Evolutionary conservation across 2,888 invertebrate species (phyloP).

Genomic region (Caenorhabditis japonica): DNA sequence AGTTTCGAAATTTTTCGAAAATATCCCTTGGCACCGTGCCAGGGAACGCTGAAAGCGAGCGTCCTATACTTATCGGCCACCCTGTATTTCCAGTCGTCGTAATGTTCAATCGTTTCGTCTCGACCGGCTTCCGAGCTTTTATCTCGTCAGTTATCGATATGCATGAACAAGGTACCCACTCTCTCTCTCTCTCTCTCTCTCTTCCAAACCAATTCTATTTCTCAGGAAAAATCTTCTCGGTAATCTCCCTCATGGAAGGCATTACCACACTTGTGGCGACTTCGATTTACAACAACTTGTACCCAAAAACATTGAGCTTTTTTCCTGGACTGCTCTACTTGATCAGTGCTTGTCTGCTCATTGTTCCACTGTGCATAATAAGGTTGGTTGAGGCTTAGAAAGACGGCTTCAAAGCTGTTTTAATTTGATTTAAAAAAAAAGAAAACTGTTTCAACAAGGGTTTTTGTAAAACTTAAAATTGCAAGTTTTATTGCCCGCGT

Average conservation of each 20-base stretch:
- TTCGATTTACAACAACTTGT: slow-evolving; percentile 77
- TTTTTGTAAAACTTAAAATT: too few species aligned
- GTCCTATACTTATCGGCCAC: too few species aligned
- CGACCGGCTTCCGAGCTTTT: slow-evolving; percentile 77
- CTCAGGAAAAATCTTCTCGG: slow-evolving; percentile 77
- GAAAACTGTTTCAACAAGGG: too few species aligned
- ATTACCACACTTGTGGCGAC: slow-evolving; percentile 77
- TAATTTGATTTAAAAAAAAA: too few species aligned
- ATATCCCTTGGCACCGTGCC: too few species aligned
- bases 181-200: background rate
- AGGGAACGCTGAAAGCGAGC: too few species aligned
- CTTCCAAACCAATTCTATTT: too few species aligned
- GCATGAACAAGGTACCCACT: slow-evolving; percentile 77
- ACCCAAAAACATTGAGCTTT: slow-evolving; percentile 76
- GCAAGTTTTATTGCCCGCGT: too few species aligned
- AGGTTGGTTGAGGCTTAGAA: slow-evolving; percentile 48
- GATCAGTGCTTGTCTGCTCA: slow-evolving; percentile 62
- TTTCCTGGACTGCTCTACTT: slow-evolving; percentile 77
- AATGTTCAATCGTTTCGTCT: slow-evolving; percentile 77
- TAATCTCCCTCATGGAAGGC: slow-evolving; percentile 77
- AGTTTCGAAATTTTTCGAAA: too few species aligned
- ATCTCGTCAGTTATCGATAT: slow-evolving; percentile 74
- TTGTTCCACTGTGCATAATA: slow-evolving; percentile 65
- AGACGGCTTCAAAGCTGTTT: background rate
- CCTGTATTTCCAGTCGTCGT: slow-evolving; percentile 72